phyloP scores from a whole-genome alignment of 2,113 vertebrate genomes.

The Spea multiplicata region DNA sequence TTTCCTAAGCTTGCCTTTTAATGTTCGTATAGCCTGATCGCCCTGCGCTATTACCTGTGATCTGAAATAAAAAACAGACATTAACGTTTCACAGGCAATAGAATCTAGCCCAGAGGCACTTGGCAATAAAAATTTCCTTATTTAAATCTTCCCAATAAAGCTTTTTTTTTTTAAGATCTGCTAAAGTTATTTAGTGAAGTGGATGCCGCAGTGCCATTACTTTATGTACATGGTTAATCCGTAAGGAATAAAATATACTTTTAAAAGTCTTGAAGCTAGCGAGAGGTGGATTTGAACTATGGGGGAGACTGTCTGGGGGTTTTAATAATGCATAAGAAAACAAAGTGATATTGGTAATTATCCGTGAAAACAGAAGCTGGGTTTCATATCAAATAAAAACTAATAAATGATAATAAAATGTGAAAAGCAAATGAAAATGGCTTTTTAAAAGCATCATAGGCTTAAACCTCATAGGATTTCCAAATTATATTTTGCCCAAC shows the following conservation, averaged over 20 bases:
- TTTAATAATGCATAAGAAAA: not conserved
- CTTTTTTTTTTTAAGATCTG: not conserved
- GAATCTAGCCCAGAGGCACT: not conserved
- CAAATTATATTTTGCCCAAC: no score
- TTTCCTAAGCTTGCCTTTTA: not conserved
- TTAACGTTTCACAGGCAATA: not conserved
- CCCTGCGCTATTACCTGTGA: not conserved
- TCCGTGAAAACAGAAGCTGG: not conserved
- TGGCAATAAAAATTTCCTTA: not conserved
- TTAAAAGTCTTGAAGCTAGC: not conserved
- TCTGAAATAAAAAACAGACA: not conserved
- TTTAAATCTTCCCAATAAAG: not conserved
- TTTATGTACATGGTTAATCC: not conserved
- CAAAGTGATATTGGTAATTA: not conserved
- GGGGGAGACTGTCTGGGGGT: not conserved
- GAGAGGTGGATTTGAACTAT: not conserved
- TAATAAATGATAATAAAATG: no score
- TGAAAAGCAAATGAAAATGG: no score
- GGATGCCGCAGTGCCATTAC: not conserved
- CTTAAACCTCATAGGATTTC: no score
- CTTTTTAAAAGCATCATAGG: no score
- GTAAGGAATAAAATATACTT: not conserved
- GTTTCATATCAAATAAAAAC: not conserved
- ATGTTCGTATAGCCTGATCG: not conserved
- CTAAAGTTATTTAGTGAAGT: not conserved